Conservation (phyloP, 1,140 invertebrate genomes). For the Eueides isabella region DNA sequence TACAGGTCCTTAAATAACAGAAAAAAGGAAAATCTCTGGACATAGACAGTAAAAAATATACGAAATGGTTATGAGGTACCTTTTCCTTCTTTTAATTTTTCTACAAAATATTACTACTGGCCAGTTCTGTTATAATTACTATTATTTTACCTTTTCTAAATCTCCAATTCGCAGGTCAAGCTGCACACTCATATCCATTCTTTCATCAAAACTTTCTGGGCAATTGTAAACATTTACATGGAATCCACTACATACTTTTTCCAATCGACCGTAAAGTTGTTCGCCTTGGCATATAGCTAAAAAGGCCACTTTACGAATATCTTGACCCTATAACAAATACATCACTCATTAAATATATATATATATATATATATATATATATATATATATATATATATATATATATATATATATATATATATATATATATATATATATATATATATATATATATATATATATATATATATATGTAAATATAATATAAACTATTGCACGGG, state of each 20-base stretch:
- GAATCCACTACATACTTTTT: constrained; percentile 96
- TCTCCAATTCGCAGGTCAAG: constrained; percentile 93
- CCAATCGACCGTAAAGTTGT: constrained; percentile 92
- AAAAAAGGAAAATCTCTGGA: too few species aligned
- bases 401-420: too few species aligned
- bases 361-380: too few species aligned
- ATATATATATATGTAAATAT: too few species aligned
- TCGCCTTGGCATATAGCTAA: constrained; percentile 98
- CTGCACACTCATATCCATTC: constrained; percentile 92
- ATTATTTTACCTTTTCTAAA: constrained; percentile 86
- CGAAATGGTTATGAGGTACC: background rate
- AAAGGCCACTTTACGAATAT: constrained; percentile 95
- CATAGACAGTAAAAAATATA: background rate
- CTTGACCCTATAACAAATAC: constrained; percentile 85
- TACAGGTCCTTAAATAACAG: background rate
- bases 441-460: too few species aligned
- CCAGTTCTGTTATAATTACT: background rate
- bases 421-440: too few species aligned
- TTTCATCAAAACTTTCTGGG: constrained; percentile 90
- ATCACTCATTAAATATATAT: background rate
- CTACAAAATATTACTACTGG: too few species aligned
- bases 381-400: too few species aligned
- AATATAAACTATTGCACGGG: too few species aligned
- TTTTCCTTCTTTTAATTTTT: too few species aligned
- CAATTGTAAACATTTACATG: constrained; percentile 95